phyloP scores from a whole-genome alignment of 2,888 invertebrate genomes.

The Argynnis bischoffii region DNA sequence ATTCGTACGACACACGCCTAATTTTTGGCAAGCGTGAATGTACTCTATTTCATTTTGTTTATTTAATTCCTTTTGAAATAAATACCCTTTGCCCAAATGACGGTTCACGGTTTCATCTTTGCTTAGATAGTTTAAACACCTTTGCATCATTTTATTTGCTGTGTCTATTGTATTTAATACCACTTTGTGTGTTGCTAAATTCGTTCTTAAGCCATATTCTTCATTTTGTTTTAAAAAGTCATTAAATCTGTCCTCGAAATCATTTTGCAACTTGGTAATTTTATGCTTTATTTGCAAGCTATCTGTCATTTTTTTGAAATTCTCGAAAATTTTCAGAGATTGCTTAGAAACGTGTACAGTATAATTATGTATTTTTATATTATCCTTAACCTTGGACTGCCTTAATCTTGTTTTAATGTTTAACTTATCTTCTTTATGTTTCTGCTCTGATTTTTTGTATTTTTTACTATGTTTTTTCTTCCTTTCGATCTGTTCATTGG shows the following conservation, averaged over 20 bases:
- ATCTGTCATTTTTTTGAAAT: conserved; percentile 43
- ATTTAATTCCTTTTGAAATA: conserved; percentile 47
- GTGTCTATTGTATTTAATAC: conserved; percentile 57
- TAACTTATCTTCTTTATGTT: too few relatives aligned
- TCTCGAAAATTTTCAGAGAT: conserved; percentile 50
- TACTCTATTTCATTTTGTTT: conserved; percentile 46
- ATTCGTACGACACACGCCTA: conserved; percentile 49
- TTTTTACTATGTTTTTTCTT: conserved; percentile 8
- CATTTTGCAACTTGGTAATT: conserved; percentile 44
- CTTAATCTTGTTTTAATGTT: too few relatives aligned
- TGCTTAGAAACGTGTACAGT: conserved; percentile 51
- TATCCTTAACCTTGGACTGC: conserved; percentile 45
- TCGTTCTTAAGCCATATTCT: conserved; percentile 52
- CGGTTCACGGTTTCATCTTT: conserved; percentile 42
- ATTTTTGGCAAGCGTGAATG: conserved; percentile 50
- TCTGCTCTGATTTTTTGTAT: not conserved
- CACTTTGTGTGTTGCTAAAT: conserved; percentile 54
- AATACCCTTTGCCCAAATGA: conserved; percentile 21
- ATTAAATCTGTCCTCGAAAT: conserved; percentile 52
- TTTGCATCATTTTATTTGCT: conserved; percentile 50
- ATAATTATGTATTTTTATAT: conserved; percentile 49
- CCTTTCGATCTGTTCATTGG: conserved; percentile 12
- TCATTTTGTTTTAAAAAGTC: conserved; percentile 50
- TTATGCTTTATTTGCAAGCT: conserved; percentile 41
- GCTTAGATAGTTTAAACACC: conserved; percentile 49